phyloP scores from a whole-genome alignment of 2,797 vertebrate species.

The Acipenser ruthenus region DNA sequence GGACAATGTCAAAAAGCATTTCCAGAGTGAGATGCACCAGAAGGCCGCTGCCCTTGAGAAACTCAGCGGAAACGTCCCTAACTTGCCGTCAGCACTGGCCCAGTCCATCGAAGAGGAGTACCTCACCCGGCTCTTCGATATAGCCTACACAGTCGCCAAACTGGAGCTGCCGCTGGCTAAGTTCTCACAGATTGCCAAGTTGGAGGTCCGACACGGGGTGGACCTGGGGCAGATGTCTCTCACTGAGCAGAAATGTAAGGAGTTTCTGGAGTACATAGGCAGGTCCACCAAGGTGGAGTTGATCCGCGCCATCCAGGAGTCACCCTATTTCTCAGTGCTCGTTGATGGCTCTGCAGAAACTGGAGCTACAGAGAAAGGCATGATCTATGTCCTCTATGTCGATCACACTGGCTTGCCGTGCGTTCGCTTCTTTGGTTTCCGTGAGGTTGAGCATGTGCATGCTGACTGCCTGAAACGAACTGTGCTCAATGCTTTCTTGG shows the following conservation, averaged over 20 bases:
- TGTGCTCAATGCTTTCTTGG: slow-evolving; percentile 1
- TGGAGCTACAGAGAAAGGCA: slow-evolving; percentile 3
- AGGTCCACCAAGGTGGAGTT: slow-evolving; percentile 1
- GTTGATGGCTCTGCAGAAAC: neutral
- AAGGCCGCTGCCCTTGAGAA: slow-evolving; percentile 10
- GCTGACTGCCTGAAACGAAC: slow-evolving; percentile 5
- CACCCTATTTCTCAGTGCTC: slow-evolving; percentile 6
- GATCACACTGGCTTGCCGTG: slow-evolving; percentile 7
- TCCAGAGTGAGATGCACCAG: slow-evolving; percentile 14
- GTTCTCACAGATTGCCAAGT: neutral
- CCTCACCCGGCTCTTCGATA: slow-evolving; percentile 8
- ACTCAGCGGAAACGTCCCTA: neutral
- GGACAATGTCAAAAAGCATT: slow-evolving; percentile 13
- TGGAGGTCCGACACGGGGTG: slow-evolving; percentile 11
- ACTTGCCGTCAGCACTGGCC: neutral
- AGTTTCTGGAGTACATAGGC: slow-evolving; percentile 8
- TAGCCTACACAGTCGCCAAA: slow-evolving; percentile 8
- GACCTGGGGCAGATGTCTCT: slow-evolving; percentile 4
- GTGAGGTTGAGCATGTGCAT: slow-evolving; percentile 6
- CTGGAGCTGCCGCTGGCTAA: slow-evolving; percentile 6
- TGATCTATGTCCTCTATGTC: slow-evolving; percentile 10
- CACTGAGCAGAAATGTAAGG: slow-evolving; percentile 13
- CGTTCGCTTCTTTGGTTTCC: slow-evolving; percentile 10
- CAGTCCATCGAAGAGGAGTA: slow-evolving; percentile 5
- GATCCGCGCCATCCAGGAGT: slow-evolving; percentile 7